These are phyloP conservation scores for Aegypius monachus DNA, from an alignment of 2,113 vertebrate species.

Conservation along the genomic window DNA sequence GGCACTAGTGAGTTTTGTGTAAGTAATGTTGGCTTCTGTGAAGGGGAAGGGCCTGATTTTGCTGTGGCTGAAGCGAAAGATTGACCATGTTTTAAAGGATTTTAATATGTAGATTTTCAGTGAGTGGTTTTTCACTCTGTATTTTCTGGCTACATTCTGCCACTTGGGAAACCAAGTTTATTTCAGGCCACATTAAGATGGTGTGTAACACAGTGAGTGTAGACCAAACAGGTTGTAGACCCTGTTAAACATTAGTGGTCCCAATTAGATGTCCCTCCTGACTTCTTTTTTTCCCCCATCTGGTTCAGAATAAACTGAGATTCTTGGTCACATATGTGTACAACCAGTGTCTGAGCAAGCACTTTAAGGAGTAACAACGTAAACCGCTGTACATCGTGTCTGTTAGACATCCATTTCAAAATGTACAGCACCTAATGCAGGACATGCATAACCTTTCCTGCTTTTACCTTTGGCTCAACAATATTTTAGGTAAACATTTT, in stretches of 20 bases:
- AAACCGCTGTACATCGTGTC: background rate
- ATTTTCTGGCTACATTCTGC: background rate
- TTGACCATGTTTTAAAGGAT: background rate
- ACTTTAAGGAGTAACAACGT: background rate
- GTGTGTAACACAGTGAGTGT: background rate
- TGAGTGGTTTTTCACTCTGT: background rate
- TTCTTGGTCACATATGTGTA: background rate
- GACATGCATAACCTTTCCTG: background rate
- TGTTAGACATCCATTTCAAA: background rate
- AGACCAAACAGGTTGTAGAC: background rate
- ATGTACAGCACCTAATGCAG: background rate
- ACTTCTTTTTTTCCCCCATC: background rate
- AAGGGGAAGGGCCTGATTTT: background rate
- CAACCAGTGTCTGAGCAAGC: background rate
- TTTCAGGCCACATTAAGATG: background rate
- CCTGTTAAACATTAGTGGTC: background rate
- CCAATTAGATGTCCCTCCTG: background rate
- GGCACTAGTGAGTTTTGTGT: background rate
- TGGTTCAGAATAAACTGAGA: background rate
- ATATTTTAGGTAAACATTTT: slow-evolving; percentile 20
- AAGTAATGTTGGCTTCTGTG: background rate
- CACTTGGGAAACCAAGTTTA: background rate
- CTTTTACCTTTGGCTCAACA: background rate
- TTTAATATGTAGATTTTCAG: background rate
- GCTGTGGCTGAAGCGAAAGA: background rate